Conservation (phyloP, 2,113 vertebrate genomes). For the Herpailurus yagouaroundi region DNA sequence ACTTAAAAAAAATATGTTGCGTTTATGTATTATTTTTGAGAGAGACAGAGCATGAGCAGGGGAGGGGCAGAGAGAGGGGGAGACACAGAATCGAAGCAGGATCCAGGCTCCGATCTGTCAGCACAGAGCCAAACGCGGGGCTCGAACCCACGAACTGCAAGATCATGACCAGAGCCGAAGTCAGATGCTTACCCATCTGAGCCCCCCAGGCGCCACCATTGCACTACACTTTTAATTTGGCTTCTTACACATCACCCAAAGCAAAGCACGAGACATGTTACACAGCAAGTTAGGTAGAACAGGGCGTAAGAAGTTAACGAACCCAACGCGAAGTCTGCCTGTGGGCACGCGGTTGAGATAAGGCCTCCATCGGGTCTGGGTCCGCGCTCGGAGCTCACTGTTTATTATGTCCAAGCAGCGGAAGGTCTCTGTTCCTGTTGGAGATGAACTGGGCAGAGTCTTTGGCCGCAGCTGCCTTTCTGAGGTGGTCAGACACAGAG, state of each 20-base stretch:
- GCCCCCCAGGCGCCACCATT: too few relatives aligned
- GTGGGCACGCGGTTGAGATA: background rate
- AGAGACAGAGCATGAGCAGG: too few relatives aligned
- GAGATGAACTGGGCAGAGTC: background rate
- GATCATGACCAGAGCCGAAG: too few relatives aligned
- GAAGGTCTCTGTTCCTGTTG: background rate
- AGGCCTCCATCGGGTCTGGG: fast-evolving
- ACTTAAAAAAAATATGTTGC: too few relatives aligned
- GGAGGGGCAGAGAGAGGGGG: too few relatives aligned
- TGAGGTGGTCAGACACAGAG: background rate
- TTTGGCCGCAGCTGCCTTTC: background rate
- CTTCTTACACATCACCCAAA: background rate
- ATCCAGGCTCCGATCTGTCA: too few relatives aligned
- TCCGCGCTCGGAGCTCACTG: fast-evolving
- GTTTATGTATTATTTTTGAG: too few relatives aligned
- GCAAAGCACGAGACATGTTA: background rate
- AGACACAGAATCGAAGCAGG: too few relatives aligned
- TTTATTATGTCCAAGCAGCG: background rate
- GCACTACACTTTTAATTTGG: background rate
- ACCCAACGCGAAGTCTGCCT: background rate
- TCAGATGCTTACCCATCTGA: too few relatives aligned
- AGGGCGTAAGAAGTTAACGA: background rate
- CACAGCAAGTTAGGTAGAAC: background rate
- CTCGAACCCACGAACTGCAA: too few relatives aligned
- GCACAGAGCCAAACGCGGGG: too few relatives aligned